phyloP scores from a whole-genome alignment of 1,140 invertebrate genomes.

The Sitobion miscanthi region DNA sequence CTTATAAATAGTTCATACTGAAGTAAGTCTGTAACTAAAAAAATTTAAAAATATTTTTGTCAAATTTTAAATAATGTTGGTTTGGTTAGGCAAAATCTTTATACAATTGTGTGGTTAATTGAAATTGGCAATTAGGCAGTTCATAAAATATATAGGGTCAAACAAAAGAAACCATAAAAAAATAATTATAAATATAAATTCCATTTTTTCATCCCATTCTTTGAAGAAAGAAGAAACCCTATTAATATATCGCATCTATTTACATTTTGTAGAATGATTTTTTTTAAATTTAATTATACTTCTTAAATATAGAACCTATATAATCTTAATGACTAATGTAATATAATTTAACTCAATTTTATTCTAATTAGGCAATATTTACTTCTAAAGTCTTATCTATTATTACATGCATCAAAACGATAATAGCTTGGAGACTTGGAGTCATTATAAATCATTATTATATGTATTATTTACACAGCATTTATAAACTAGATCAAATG shows the following conservation, averaged over 20 bases:
- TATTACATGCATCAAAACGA: background rate
- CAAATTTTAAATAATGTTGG: background rate
- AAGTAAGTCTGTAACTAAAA: too few species aligned
- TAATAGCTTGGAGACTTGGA: background rate
- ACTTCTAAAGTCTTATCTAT: background rate
- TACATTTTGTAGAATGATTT: background rate
- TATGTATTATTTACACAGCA: background rate
- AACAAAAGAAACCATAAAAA: background rate
- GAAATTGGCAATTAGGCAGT: background rate
- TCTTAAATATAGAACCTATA: background rate
- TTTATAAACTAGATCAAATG: background rate
- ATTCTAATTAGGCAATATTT: background rate
- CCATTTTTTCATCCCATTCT: background rate
- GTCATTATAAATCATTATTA: background rate
- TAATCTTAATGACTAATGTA: background rate
- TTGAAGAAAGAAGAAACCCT: background rate
- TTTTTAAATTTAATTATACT: background rate
- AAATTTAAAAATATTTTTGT: too few species aligned
- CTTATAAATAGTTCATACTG: too few species aligned
- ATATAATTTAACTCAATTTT: background rate
- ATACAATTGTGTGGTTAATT: background rate
- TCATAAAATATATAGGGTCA: background rate
- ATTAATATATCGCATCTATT: background rate
- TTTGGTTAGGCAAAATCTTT: background rate
- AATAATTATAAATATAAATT: background rate